Evolutionary conservation across 2,797 vertebrate species (phyloP).

Genomic region (Labeo calbasu): DNA sequence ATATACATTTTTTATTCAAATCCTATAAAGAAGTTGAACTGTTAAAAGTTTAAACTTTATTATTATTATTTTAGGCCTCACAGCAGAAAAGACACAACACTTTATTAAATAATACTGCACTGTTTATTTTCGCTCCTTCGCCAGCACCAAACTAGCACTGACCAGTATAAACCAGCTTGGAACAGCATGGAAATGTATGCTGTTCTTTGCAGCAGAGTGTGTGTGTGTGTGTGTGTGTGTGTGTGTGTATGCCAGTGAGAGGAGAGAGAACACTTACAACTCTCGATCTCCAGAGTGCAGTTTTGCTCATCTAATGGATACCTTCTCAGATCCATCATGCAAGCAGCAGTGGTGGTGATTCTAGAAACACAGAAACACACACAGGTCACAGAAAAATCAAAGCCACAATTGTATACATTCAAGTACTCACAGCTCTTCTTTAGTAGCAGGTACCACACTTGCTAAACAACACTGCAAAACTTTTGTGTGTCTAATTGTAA

Average conservation of each 20-base stretch:
- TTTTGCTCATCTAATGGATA: constrained; percentile 98
- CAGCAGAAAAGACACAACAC: neutral
- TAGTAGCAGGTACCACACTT: neutral
- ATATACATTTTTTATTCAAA: neutral
- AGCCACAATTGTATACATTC: neutral
- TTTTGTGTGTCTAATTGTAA: neutral
- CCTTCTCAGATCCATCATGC: constrained; percentile 98
- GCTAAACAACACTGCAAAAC: neutral
- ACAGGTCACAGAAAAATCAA: constrained; percentile 8
- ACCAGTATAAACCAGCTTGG: constrained; percentile 21
- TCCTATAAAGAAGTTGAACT: neutral
- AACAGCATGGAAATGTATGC: constrained; percentile 4
- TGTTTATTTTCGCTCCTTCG: neutral
- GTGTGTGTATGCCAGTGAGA: neutral
- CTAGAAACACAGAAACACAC: constrained; percentile 69
- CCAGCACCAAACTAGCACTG: neutral
- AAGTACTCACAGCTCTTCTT: neutral
- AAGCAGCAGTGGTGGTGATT: constrained; percentile 98
- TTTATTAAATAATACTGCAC: neutral
- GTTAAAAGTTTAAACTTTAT: neutral
- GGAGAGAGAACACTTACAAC: constrained; percentile 85
- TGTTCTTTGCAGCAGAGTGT: constrained; percentile 6
- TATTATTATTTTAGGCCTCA: neutral
- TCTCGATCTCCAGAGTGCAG: constrained; percentile 98
- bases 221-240: neutral